These are phyloP conservation scores for Ditylenchus weischeri DNA, from an alignment of 2,888 invertebrate genomes.

Conservation along the genomic window DNA sequence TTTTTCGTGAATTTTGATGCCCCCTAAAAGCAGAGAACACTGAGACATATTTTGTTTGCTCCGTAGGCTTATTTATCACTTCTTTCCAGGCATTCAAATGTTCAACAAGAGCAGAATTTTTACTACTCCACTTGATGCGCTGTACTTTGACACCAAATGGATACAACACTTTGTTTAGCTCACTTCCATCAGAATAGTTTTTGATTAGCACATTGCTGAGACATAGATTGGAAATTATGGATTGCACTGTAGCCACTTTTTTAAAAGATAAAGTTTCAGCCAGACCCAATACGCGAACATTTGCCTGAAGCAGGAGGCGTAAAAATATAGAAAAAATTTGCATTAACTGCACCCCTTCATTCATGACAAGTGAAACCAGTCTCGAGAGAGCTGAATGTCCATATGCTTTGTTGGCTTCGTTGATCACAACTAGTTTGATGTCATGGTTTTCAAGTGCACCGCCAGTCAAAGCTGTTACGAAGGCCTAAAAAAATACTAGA, in stretches of 20 bases:
- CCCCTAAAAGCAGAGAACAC: slow-evolving; percentile 1
- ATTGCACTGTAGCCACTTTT: slow-evolving; percentile 1
- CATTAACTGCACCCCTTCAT: no score
- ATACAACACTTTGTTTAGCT: not conserved
- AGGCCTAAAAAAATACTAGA: not conserved
- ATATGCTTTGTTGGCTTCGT: slow-evolving; percentile 4
- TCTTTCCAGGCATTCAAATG: slow-evolving; percentile 13
- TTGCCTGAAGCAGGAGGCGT: not conserved
- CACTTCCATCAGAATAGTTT: not conserved
- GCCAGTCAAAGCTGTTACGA: not conserved
- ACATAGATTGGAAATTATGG: slow-evolving; percentile 12
- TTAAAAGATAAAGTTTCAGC: not conserved
- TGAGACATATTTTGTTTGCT: no score
- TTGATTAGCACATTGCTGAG: not conserved
- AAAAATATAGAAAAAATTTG: no score
- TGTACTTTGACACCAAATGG: not conserved
- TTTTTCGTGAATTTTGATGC: not conserved
- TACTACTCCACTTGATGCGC: not conserved
- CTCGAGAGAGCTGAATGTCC: not conserved
- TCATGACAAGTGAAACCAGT: no score
- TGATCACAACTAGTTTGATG: not conserved
- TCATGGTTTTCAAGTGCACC: not conserved
- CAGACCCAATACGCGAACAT: slow-evolving; percentile 9
- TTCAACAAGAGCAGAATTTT: not conserved
- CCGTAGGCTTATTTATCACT: not conserved